These are phyloP conservation scores for Hydrotaea cyrtoneurina DNA, from an alignment of 2,888 invertebrate species.

Conservation along the genomic window DNA sequence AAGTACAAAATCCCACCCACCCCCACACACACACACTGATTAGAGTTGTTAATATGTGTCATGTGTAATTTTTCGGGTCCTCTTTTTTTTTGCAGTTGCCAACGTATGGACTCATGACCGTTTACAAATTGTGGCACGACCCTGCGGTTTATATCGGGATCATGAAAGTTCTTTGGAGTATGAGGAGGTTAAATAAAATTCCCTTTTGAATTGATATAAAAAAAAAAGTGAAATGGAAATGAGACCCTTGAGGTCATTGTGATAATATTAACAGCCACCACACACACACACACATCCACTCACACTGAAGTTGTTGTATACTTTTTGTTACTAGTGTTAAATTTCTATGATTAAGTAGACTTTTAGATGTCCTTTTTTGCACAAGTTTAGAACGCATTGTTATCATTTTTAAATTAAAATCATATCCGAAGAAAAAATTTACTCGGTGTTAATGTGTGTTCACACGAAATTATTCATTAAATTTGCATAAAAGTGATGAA, in stretches of 20 bases:
- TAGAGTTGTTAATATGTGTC: not conserved
- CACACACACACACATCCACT: not conserved
- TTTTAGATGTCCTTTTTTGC: not conserved
- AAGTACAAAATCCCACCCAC: conserved; percentile 65
- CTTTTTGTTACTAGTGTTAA: not conserved
- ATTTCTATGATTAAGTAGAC: conserved; percentile 27
- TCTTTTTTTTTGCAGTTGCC: conserved; percentile 82
- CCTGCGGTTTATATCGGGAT: conserved; percentile 80
- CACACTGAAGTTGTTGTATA: not conserved
- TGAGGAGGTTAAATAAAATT: conserved; percentile 71
- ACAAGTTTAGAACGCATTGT: too few species aligned
- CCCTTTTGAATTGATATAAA: too few species aligned
- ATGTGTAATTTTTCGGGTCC: not conserved
- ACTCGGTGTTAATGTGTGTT: too few species aligned
- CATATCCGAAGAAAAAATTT: not conserved
- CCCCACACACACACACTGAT: not conserved
- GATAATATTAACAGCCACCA: conserved; percentile 14
- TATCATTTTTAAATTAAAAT: not conserved
- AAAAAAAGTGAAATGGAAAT: conserved; percentile 1
- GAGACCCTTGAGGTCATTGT: conserved; percentile 17
- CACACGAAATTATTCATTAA: too few species aligned
- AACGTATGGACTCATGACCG: conserved; percentile 95
- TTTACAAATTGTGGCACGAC: conserved; percentile 89
- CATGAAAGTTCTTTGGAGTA: conserved; percentile 74
- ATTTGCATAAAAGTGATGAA: too few species aligned